A percentile compares a stretch with the other conserved stretches of the same genome.
These are phyloP conservation scores for Vombatus ursinus DNA, from an alignment of 2,113 vertebrate genomes.

Conservation along the genomic window DNA sequence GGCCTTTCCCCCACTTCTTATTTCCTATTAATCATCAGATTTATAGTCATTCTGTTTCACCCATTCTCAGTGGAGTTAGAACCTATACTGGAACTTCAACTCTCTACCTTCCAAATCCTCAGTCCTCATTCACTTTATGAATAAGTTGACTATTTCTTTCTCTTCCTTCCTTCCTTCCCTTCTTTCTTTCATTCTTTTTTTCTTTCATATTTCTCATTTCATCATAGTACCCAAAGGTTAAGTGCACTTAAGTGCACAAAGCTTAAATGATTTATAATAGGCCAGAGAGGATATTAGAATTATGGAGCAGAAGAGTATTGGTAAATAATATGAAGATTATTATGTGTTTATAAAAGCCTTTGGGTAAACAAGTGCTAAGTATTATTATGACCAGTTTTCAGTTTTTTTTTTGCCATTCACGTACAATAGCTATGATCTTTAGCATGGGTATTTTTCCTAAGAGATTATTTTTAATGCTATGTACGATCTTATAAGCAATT, in stretches of 20 bases:
- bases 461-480: not conserved
- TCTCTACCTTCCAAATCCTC: too few relatives aligned
- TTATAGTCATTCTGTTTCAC: too few relatives aligned
- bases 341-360: not conserved
- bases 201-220: too few relatives aligned
- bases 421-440: not conserved
- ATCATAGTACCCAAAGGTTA: too few relatives aligned
- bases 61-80: too few relatives aligned
- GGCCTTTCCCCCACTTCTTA: too few relatives aligned
- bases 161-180: too few relatives aligned
- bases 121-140: too few relatives aligned
- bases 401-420: not conserved
- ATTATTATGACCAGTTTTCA: not conserved
- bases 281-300: not conserved
- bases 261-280: not conserved
- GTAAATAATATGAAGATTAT: not conserved
- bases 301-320: not conserved
- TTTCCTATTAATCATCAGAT: too few relatives aligned
- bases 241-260: not conserved
- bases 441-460: not conserved
- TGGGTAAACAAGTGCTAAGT: not conserved
- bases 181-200: too few relatives aligned
- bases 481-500: not conserved
- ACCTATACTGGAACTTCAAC: too few relatives aligned
- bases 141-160: too few relatives aligned